Base-by-base conservation (phyloP, 2,888 invertebrate species). In the Lysandra coridon region DNA sequence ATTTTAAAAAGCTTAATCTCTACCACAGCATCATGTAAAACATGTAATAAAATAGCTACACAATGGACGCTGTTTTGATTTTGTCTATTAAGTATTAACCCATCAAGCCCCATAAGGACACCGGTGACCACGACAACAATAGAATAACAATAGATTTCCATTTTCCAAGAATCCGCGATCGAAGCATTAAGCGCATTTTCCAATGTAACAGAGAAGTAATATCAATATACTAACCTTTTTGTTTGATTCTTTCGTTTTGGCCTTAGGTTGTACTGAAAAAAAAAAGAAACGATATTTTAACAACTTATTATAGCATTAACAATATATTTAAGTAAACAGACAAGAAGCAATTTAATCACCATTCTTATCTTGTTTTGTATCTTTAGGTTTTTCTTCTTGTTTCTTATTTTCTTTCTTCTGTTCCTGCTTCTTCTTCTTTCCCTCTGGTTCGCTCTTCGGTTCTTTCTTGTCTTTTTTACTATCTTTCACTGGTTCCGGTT, bases 361-460 rank as follows among this genome's bases (percentile, higher is more conserved):
- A 84, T 81, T 86, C 83, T 91, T 93, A 80, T 92, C 93, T 80
- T 84, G 85, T 86, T 90, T 92, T 81, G 85, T 87, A 80, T 90
- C 90, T 81, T 89, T 89, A 37, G 83, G 84, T 81, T 85, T 86
- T 60, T 85, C 84, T 3, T 83, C 83, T 33, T 44, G 79, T 60
- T 80, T 82, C 79, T 82, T 83, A n/a, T 76, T 81, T 60, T 88
- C 87, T 79, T 90, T 84, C 83, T 83, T 89, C 83, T 80, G 87
- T 87, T 92, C 82, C 17, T 85, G 87, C 81, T 88, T 87, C 64
- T 89, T 88, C 23, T 85, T 85, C 60, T 86, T 85, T 80, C 86
- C 86, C 1, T 83, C 83, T 2, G 81, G 81, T n/a, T 85, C 84
- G 10, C 81, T 82, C 76, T 83, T 83, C 40, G 80, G 81, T 79